phyloP scores from a whole-genome alignment of 2,888 invertebrate genomes.

The Protophormia terraenovae region DNA sequence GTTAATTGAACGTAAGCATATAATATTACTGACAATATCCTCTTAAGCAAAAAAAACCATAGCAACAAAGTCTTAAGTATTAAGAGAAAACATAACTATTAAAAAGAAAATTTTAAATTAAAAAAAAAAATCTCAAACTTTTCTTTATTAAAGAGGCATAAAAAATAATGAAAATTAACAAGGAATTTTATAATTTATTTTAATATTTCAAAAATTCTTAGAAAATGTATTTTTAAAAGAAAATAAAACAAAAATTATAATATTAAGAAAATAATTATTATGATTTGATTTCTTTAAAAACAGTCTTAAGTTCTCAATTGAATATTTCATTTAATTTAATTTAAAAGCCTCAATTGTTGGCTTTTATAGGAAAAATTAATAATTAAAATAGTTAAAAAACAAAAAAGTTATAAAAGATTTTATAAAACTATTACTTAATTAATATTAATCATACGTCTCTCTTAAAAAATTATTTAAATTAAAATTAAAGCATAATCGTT shows the following conservation, averaged over 20 bases:
- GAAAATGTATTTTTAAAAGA: no score
- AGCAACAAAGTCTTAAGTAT: not conserved
- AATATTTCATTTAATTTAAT: not conserved
- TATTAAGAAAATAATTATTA: no score
- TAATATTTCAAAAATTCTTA: no score
- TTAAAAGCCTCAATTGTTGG: not conserved
- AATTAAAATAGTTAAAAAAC: not conserved
- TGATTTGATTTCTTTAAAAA: no score
- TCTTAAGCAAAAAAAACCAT: conserved; percentile 7
- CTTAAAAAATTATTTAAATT: not conserved
- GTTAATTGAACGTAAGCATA: conserved; percentile 63
- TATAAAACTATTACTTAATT: not conserved
- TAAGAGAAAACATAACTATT: not conserved
- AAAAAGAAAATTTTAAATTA: no score
- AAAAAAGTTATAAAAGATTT: not conserved
- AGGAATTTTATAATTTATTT: no score
- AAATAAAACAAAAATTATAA: no score
- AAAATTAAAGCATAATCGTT: no score
- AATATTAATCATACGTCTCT: conserved; percentile 8
- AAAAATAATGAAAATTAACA: no score
- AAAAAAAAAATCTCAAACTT: no score
- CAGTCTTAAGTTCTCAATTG: no score
- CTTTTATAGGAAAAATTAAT: not conserved
- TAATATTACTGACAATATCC: conserved; percentile 36
- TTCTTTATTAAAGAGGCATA: no score